Base-by-base conservation (phyloP, 37 sponge, comb jelly and placozoan species). In the Chondrosia reniformis region DNA sequence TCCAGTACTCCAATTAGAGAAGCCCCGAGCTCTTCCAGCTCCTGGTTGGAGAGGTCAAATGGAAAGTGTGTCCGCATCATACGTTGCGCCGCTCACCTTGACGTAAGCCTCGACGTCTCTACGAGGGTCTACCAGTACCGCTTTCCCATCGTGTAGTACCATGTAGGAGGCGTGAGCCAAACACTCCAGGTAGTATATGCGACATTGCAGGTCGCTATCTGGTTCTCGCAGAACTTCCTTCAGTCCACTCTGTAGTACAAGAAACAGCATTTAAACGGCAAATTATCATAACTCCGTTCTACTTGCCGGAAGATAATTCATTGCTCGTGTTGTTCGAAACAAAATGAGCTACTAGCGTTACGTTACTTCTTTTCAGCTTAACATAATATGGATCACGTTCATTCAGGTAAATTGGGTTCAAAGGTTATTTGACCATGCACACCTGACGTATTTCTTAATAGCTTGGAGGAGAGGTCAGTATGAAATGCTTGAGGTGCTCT, bases 131-230 rank as follows among this genome's bases (percentile, higher is more conserved):
- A 95, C 55, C 28, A 95, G 63, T 42, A 95, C 67, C 0, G 96
- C 96, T 6, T 55, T 81, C 9, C 75, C 85, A 8, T 92, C 90
- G 74, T 92, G 86, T 1, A 62, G 25, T 0, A 95, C 67, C 44
- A 92, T 67, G 65, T 95, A 95, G 39, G 96, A 85, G 31, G 96
- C 90, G 22, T 95, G 96, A 24, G 96, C 96, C 75, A 95, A 77
- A 43, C 96, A 95, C 58, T 86, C 89, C 31, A 95, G 87, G 85
- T 92, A 95, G 85, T 86, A 95, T 27, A 92, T 83, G 0, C 81
- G 74, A 27, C 92, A 85, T 32, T 86, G 79, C 63, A 90, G 76
- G 15, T 81, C 92, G 9, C 67, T 76, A n/a, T n/a, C n/a, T 37
- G 71, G 40, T 0, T 83, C 84, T n/a, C 33, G 42, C 7, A 91